Conservation (phyloP, 2,888 invertebrate genomes). For the Drosophila meridionalis region DNA sequence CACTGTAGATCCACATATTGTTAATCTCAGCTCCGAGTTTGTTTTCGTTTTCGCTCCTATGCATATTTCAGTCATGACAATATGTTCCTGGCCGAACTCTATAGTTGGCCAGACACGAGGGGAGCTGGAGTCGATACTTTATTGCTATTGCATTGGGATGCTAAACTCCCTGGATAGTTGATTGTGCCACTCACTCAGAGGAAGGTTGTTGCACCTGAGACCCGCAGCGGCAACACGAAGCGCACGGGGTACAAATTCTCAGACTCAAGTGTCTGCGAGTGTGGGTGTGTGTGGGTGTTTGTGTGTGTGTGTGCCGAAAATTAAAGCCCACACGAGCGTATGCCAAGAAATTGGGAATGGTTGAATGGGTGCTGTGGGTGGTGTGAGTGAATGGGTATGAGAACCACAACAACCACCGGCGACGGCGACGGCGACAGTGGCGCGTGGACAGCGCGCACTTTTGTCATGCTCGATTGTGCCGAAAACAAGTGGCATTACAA, state of each 20-base stretch:
- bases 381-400: conserved; percentile 23
- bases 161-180: conserved; percentile 31
- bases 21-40: conserved; percentile 3
- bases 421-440: conserved; percentile 49
- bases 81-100: conserved; percentile 10
- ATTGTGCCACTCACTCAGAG: conserved; percentile 22
- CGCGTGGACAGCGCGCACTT: conserved; percentile 73
- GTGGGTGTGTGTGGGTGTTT: conserved; percentile 6
- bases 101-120: neutral
- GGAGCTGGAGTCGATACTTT: conserved; percentile 4
- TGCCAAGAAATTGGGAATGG: conserved; percentile 25
- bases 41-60: conserved; percentile 5
- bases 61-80: neutral
- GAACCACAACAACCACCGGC: conserved; percentile 70
- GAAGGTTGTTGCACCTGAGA: conserved; percentile 59
- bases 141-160: conserved; percentile 37
- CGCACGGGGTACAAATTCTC: conserved; percentile 24
- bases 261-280: conserved; percentile 24
- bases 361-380: conserved; percentile 7
- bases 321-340: conserved; percentile 65
- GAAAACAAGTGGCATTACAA: conserved; percentile 72
- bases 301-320: conserved; percentile 59
- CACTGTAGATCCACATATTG: neutral
- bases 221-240: conserved; percentile 27
- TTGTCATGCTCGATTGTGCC: conserved; percentile 81